Conservation (phyloP, 1,140 invertebrate species). For the Drosophila dunni region DNA sequence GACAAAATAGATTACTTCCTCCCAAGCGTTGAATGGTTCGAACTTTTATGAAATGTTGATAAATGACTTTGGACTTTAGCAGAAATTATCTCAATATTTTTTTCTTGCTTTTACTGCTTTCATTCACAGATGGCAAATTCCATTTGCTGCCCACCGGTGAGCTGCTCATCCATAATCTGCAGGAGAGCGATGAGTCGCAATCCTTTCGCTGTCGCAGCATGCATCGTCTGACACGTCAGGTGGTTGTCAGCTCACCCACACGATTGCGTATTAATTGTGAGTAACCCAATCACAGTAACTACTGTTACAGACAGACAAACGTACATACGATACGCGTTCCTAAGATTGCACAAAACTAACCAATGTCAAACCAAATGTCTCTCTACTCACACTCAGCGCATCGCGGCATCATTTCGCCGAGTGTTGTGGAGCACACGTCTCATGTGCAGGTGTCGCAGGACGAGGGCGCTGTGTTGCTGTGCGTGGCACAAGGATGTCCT, state of each 20-base stretch:
- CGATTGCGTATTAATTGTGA: conserved; percentile 90
- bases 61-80: not conserved
- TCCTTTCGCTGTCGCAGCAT: conserved; percentile 92
- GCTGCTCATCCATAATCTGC: conserved; percentile 91
- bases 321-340: conserved; percentile 30
- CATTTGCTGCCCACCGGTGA: conserved; percentile 92
- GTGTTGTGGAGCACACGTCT: conserved; percentile 89
- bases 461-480: conserved; percentile 90
- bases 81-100: conserved; percentile 3
- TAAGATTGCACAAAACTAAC: conserved; percentile 38
- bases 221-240: conserved; percentile 90
- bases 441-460: conserved; percentile 89
- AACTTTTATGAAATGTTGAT: conserved; percentile 9
- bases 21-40: not conserved
- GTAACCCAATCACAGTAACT: conserved; percentile 64
- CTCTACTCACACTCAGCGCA: conserved; percentile 86
- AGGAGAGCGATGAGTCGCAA: conserved; percentile 90
- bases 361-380: conserved; percentile 57
- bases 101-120: not conserved
- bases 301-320: conserved; percentile 29
- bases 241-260: conserved; percentile 89
- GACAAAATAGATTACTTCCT: not conserved
- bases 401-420: conserved; percentile 88
- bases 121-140: conserved; percentile 90
- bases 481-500: conserved; percentile 90